These are phyloP conservation scores for Stictonetta naevosa DNA, from an alignment of 2,113 vertebrate genomes.

Conservation along the genomic window DNA sequence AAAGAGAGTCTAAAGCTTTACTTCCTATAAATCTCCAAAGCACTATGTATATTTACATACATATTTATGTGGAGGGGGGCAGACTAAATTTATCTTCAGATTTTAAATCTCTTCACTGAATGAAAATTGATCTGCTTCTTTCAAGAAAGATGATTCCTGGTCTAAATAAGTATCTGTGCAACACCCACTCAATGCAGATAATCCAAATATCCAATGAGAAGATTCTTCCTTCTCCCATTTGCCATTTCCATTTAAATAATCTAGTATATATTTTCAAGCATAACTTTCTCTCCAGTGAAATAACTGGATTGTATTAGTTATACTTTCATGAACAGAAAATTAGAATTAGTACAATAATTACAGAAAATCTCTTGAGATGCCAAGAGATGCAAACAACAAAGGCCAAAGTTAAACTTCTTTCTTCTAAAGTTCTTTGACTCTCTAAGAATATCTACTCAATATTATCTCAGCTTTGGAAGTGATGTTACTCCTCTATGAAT, in stretches of 20 bases:
- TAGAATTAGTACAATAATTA: conserved; percentile 64
- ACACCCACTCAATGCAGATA: background rate
- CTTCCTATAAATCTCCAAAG: background rate
- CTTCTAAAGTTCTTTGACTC: background rate
- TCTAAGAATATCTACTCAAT: conserved; percentile 36
- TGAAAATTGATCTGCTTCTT: background rate
- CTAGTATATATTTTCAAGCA: background rate
- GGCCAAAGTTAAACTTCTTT: background rate
- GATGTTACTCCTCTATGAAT: conserved; percentile 57
- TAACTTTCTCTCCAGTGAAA: background rate
- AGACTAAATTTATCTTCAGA: conserved; percentile 24
- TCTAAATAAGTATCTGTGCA: conserved; percentile 50
- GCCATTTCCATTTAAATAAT: conserved; percentile 68
- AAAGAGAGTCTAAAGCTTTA: background rate
- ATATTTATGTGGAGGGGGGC: too few species aligned
- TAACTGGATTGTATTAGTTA: background rate
- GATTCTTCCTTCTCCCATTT: conserved; percentile 8
- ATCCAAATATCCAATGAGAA: conserved; percentile 16
- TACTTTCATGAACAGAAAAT: conserved; percentile 55
- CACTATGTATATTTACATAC: background rate
- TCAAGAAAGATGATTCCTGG: background rate
- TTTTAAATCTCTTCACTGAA: conserved; percentile 30
- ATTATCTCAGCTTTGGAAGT: conserved; percentile 56
- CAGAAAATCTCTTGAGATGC: conserved; percentile 19
- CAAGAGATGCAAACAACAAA: conserved; percentile 29